Base-by-base conservation (phyloP, 2,113 vertebrate genomes). In the Aphyosemion australe region DNA sequence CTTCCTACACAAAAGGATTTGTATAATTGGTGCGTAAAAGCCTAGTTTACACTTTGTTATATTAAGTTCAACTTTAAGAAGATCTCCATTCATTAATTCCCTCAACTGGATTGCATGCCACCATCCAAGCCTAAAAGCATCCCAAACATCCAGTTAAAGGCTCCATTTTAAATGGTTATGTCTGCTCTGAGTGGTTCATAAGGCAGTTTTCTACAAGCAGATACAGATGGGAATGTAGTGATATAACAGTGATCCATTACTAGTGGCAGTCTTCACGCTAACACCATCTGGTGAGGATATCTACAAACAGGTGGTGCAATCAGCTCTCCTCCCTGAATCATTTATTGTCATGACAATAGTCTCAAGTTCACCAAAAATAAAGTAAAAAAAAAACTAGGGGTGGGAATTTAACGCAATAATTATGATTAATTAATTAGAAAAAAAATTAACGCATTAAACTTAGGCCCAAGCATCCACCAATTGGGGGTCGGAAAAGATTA, bases 231-330 rank as follows among this genome's bases (percentile, higher is more conserved):
- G 37, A 67, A 11, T 9, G 2, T 49, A 31, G 26, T 54, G 52
- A 76, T 78, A 81, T 69, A 83, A 64, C 76, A 80, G 43, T 61
- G 74, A 59, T 47, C 66, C 72, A 63, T 76, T 74, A 75, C 76
- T 61, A 5, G 5, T 58, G 61, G 77, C 77, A 67, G 61, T 65
- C 71, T 61, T 54, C 39, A 21, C 61, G 64, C 45, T 47, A 79
- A 55, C 75, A 71, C 79, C 85, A 89, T 83, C 84, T 89, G 84
- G 13, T 76, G 34, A 80, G 53, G 46, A 65, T 15, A 58, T 55
- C 71, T 34, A 43, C 60, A 19, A 76, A 73, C 73, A 63, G 48
- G 69, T 60, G 18, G 59, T 52, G 51, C 48, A 67, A 85, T 79
- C 52, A 65, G 39, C 63, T 61, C 58, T 60, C 68, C 11, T 52